Evolutionary conservation across 2,888 invertebrate species (phyloP), one percentile per base, ranked within the genome.

Genomic region (Nomada lathburiana): DNA sequence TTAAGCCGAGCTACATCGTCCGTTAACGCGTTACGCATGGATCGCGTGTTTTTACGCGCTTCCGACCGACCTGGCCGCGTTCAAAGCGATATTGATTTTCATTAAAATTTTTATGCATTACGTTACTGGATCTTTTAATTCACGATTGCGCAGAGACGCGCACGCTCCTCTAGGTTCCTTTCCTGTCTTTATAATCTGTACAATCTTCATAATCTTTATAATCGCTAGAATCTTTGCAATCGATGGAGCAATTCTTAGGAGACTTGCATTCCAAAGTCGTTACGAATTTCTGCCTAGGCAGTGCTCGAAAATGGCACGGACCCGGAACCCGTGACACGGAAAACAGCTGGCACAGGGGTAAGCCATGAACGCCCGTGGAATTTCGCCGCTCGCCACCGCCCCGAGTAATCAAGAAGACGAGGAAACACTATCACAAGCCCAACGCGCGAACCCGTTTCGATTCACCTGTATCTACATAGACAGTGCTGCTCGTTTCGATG

Each of bases 31-130:
- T 80, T 73, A 72, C 80, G 68, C 78, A 18, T 13, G 65, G 78
- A 71, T 71, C 77, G 77, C 67, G 67, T 62, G 71, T 80, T 72
- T 80, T 72, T 79, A 79, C 29, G 72, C 80, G 80, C 57, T 63
- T 16, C 80, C 55, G 80, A 60, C 72, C 80, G 29, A 62, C 44
- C 55, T 42, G 18, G 62, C 20, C 29, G 50, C 67, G 67, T 57
- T 63, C 23, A 57, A 44, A 78, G 68, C 73, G 63, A 64, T 80
- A 80, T 80, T 73, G 80, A 80, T 80, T 80, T 80, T 80, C 80
- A 80, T 80, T 80, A 72, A 73, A 80, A 80, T 80, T 80, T 80
- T 80, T 80, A 80, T 67, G 78, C 71, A 67, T 71, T 78, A 62
- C 79, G 71, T 71, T 62, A 71, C 79, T 36, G 79, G 67, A 50